Percentiles rank a stretch among this genome's conserved stretches.
phyloP scores from a whole-genome alignment of 2,888 invertebrate species.

The Luffia ferchaultella region DNA sequence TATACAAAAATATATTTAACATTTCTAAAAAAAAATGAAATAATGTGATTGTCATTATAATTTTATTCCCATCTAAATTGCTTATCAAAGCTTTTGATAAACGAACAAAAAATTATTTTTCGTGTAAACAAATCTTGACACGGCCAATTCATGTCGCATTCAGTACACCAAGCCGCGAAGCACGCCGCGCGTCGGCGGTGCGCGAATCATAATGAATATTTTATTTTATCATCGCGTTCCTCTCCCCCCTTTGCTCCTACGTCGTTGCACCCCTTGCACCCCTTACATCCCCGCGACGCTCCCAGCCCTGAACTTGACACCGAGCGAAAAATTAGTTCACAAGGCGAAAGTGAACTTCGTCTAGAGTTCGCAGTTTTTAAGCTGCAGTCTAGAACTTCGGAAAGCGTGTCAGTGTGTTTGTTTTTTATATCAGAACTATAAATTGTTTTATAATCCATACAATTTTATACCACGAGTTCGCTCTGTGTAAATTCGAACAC shows the following conservation, averaged over 20 bases:
- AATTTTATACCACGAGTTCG: too few relatives aligned
- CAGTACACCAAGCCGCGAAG: conserved; percentile 28
- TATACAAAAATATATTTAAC: too few relatives aligned
- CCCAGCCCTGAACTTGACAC: conserved; percentile 62
- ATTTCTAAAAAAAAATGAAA: too few relatives aligned
- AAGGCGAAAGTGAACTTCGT: conserved; percentile 63
- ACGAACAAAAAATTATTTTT: too few relatives aligned
- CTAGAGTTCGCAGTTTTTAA: conserved; percentile 63
- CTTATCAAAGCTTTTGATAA: too few relatives aligned
- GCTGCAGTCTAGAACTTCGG: conserved; percentile 14
- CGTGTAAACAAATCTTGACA: too few relatives aligned
- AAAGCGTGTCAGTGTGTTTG: too few relatives aligned
- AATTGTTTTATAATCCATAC: too few relatives aligned
- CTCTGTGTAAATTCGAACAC: too few relatives aligned
- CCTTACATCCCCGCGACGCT: conserved; percentile 19
- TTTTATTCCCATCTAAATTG: too few relatives aligned
- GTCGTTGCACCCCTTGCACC: background rate
- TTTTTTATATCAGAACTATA: too few relatives aligned
- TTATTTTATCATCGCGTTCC: conserved; percentile 56
- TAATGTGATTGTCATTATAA: too few relatives aligned
- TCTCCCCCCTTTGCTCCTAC: conserved; percentile 1
- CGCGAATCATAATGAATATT: conserved; percentile 64
- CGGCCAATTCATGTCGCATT: conserved; percentile 10
- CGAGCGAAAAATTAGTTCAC: conserved; percentile 65
- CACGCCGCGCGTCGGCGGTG: conserved; percentile 30